Base-by-base conservation (phyloP, 2,888 invertebrate species). In the Tenthredo distinguenda region DNA sequence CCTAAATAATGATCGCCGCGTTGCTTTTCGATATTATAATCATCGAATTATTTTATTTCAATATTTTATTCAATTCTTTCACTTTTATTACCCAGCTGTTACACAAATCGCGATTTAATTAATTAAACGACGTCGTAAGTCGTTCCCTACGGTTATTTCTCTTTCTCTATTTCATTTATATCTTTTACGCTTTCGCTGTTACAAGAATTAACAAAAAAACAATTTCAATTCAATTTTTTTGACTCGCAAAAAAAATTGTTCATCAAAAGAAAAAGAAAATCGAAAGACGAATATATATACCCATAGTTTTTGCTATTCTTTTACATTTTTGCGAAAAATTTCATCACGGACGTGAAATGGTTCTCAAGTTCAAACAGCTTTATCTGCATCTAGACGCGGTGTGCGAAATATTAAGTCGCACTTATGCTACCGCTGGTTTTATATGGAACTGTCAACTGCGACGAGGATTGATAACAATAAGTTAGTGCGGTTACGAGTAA, bases 391-490 rank as follows among this genome's bases (percentile, higher is more conserved):
- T 50, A n/a, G 5, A 18, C 50, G 18, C 5, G 50, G n/a, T 1
- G 18, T 55, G 7, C n/a, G n/a, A 7, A 55, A 55, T 55, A 55
- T 1, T 55, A 55, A 55, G 55, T 55, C 55, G 55, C 15, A 34
- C 3, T 40, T 40, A 34, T 40, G 15, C 72, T 43, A 15, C 37
- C 37, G 18, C 37, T n/a, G 12, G 26, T 68, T 26, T 68, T 15
- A 34, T 68, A 31, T 68, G 15, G 50, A 77, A 55, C 34, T 50
- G 77, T 77, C 55, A 77, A 31, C 77, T 47, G 50, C 47, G 50
- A 77, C 55, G 50, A 81, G 58, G 81, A 81, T 62, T 37, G 81
- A 81, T 81, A 74, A 84, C 58, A 84, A 84, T 76, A 58, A 84
- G 58, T 58, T 50, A n/a, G 72, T 81, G 84, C 76, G 84, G 84